Evolutionary conservation across 2,888 invertebrate genomes (phyloP), one percentile per base, ranked within the genome.

Genomic region (Allacma fusca): DNA sequence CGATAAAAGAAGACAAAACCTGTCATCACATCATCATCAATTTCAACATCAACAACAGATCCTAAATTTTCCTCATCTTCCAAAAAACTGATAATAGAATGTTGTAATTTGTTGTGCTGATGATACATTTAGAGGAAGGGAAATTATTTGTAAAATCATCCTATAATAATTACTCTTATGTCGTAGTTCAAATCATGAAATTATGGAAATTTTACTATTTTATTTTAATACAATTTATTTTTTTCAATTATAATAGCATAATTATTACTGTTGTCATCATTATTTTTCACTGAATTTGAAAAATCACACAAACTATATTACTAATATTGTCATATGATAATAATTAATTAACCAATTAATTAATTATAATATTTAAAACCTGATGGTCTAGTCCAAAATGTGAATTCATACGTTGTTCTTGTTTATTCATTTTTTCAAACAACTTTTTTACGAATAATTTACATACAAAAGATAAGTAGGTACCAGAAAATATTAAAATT

Each of bases 171-270:
- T 68, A 68, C 34, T 34, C 23, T 40, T 68, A 40, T 21, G 62
- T 68, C 34, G 68, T 68, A 68, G 68, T 68, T 68, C 68, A 62
- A 62, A 62, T 62, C 62, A 62, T 24, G 62, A 62, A 62, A 62
- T 62, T 62, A 62, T 62, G 26, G 23, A 26, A 62, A 62, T 34
- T 68, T 21, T 40, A 68, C 24, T n/a, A 68, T 68, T 68, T 68
- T 68, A 68, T 68, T 68, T 68, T 68, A 68, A n/a, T 68, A 68
- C 68, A n/a, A 68, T 68, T 68, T 68, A 68, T 68, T 68, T 68
- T 68, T 68, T 68, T 68, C 68, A 68, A 68, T 68, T 16, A 68
- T 68, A 24, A 23, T 62, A 24, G 24, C 13, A 57, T 21, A 21
- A 62, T 62, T 62, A 62, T 62, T 62, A 62, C 26, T 62, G 62